A percentile compares a stretch with the other conserved stretches of the same genome.
Evolutionary conservation across 2,888 invertebrate genomes (phyloP).

Genomic region (Choristoneura rosaceana): DNA sequence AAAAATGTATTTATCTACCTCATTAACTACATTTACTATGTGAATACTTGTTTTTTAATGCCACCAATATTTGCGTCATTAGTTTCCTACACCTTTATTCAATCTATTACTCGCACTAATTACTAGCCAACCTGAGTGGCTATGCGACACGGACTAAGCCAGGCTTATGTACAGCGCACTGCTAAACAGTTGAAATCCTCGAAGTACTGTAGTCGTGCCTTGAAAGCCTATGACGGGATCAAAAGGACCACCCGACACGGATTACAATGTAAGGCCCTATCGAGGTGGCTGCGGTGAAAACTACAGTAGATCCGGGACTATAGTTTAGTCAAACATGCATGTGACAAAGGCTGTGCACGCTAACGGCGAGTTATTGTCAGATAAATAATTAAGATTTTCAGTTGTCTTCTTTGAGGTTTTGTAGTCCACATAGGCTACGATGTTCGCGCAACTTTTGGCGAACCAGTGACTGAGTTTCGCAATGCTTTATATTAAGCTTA

Average conservation of each 20-base stretch:
- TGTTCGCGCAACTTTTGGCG: too few relatives aligned
- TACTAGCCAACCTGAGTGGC: slow-evolving; percentile 64
- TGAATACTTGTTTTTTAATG: too few relatives aligned
- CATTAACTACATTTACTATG: too few relatives aligned
- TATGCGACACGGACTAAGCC: slow-evolving; percentile 76
- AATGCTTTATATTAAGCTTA: too few relatives aligned
- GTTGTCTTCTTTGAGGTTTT: too few relatives aligned
- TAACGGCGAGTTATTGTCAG: too few relatives aligned
- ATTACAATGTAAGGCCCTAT: slow-evolving; percentile 51
- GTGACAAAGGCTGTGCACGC: too few relatives aligned
- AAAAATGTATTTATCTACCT: too few relatives aligned
- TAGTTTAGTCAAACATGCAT: background rate
- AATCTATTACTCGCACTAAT: slow-evolving; percentile 70
- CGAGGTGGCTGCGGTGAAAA: slow-evolving; percentile 6
- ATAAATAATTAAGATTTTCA: too few relatives aligned
- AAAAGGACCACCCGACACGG: slow-evolving; percentile 61
- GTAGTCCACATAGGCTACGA: too few relatives aligned
- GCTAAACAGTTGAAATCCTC: slow-evolving; percentile 72
- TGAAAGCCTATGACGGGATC: slow-evolving; percentile 81
- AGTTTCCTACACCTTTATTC: background rate
- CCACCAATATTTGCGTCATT: too few relatives aligned
- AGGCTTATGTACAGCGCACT: slow-evolving; percentile 70
- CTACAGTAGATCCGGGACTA: slow-evolving; percentile 5
- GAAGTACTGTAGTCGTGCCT: slow-evolving; percentile 76
- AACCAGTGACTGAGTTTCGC: too few relatives aligned